phyloP scores from a whole-genome alignment of 2,113 vertebrate genomes.

The Mirza zaza region DNA sequence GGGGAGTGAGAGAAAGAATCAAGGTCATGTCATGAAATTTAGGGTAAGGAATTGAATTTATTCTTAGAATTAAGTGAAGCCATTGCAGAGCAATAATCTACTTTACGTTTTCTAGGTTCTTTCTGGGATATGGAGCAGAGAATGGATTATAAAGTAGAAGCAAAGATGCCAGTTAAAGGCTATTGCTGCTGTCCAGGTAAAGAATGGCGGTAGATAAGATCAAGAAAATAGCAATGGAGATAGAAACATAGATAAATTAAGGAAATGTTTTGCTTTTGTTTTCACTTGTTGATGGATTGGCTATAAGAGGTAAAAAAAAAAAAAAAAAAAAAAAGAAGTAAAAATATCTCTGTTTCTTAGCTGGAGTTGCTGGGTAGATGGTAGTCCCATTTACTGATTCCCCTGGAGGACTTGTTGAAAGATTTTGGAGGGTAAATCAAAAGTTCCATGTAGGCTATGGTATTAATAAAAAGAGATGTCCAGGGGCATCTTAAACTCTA shows the following conservation, averaged over 20 bases:
- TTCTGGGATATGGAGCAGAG: not conserved
- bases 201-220: not conserved
- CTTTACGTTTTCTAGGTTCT: not conserved
- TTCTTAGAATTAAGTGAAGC: not conserved
- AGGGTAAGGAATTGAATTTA: not conserved
- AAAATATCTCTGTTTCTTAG: not conserved
- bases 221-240: not conserved
- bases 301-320: not conserved
- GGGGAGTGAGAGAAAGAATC: not conserved
- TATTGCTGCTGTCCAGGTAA: not conserved
- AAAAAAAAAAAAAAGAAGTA: not conserved
- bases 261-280: not conserved
- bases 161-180: not conserved
- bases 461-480: not conserved
- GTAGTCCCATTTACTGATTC: not conserved
- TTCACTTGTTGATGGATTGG: not conserved
- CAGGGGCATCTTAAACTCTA: not conserved
- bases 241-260: not conserved
- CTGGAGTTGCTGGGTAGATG: not conserved
- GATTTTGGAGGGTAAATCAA: not conserved
- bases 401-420: not conserved
- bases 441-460: not conserved
- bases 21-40: not conserved
- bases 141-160: not conserved
- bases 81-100: not conserved